Evolutionary conservation across 92 coral and sea anemone genomes (phyloP).

Genomic region (Phenganax stokvisi): DNA sequence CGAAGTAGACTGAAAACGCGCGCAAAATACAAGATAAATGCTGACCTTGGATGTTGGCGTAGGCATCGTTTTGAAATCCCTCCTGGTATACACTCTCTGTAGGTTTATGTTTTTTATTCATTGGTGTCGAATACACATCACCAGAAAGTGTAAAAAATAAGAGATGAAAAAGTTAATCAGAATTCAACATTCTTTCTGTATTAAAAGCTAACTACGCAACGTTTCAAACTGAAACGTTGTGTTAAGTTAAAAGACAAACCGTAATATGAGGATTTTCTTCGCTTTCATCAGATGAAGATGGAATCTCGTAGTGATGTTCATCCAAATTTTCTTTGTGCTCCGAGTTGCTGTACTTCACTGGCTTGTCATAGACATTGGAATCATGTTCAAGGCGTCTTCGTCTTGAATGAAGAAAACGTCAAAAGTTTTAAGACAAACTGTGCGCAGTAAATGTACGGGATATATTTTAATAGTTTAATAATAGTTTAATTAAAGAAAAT

Average conservation of each 20-base stretch:
- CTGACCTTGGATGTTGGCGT: not conserved
- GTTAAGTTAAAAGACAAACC: not conserved
- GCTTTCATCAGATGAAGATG: not conserved
- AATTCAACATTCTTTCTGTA: not conserved
- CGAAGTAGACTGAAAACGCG: no score
- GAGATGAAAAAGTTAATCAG: not conserved
- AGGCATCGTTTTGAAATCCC: not conserved
- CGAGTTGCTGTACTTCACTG: not conserved
- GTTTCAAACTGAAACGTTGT: not conserved
- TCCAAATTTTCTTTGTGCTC: not conserved
- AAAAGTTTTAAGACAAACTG: no score
- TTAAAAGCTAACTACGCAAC: no score
- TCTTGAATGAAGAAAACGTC: not conserved
- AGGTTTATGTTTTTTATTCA: not conserved
- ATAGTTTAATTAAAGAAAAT: no score
- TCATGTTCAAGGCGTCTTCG: not conserved
- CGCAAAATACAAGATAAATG: no score
- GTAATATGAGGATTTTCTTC: conserved; percentile 5
- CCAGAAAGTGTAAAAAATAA: not conserved
- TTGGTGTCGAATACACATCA: not conserved
- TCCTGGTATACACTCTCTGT: not conserved
- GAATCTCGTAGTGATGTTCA: not conserved
- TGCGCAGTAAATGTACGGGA: no score
- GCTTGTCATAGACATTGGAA: not conserved
- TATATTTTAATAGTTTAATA: no score